A percentile compares a stretch with the other conserved stretches of the same genome.
Conservation (phyloP, 2,888 invertebrate species). For the Luperina nickerlii region DNA sequence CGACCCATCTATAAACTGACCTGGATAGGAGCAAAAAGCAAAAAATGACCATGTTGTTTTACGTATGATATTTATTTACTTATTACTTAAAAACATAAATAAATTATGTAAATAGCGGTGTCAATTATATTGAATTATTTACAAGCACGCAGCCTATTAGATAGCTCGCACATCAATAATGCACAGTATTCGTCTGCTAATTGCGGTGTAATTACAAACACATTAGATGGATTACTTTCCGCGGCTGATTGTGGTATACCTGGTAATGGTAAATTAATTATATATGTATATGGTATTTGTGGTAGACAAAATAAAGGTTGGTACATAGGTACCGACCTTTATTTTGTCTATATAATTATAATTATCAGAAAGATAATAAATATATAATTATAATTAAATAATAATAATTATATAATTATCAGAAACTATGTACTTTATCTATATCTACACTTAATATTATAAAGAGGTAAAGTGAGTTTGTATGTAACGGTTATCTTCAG, state of each 20-base stretch:
- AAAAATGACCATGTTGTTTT: background rate
- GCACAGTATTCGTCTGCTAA: slow-evolving; percentile 22
- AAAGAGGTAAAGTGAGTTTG: background rate
- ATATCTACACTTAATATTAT: background rate
- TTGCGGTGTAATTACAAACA: slow-evolving; percentile 29
- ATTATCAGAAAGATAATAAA: too few relatives aligned
- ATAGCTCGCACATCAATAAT: slow-evolving; percentile 40
- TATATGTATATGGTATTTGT: background rate
- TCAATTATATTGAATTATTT: slow-evolving; percentile 24
- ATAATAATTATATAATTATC: too few relatives aligned
- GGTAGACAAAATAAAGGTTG: too few relatives aligned
- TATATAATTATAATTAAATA: too few relatives aligned
- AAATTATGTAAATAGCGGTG: background rate
- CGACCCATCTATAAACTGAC: background rate
- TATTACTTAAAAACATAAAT: background rate
- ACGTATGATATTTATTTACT: background rate
- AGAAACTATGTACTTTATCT: background rate
- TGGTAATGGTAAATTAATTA: slow-evolving; percentile 3
- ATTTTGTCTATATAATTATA: too few relatives aligned
- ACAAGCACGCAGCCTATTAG: background rate
- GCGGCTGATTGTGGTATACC: background rate
- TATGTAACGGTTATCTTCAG: background rate
- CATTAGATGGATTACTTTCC: slow-evolving; percentile 37
- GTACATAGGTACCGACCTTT: too few relatives aligned
- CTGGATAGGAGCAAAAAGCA: background rate